Conservation (phyloP, 2,113 vertebrate genomes). For the Corydoras maculifer region DNA sequence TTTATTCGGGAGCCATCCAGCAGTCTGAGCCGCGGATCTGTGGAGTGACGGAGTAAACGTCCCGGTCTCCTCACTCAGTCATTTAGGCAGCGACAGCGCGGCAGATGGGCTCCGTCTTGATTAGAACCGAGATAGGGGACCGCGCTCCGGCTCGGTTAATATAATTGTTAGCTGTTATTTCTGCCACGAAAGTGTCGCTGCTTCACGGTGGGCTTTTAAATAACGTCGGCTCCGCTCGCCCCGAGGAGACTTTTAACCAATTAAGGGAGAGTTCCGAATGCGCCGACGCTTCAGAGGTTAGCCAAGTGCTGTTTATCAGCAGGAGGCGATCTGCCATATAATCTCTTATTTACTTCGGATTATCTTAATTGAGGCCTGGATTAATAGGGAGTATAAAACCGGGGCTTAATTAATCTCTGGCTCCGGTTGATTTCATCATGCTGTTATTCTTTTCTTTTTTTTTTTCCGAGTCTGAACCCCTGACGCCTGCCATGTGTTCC, state of each 20-base stretch:
- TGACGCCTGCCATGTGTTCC: background rate
- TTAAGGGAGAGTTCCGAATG: conserved; percentile 70
- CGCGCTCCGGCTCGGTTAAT: conserved; percentile 67
- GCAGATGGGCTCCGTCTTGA: conserved; percentile 72
- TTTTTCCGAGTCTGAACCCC: too few species aligned
- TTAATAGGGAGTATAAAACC: conserved; percentile 12
- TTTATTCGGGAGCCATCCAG: conserved; percentile 57
- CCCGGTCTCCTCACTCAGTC: conserved; percentile 33
- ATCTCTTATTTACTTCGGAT: conserved; percentile 61
- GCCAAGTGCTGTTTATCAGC: conserved; percentile 59
- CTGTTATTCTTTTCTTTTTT: too few species aligned
- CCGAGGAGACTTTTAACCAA: conserved; percentile 72
- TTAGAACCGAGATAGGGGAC: conserved; percentile 67
- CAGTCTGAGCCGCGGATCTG: conserved; percentile 37
- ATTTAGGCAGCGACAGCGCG: conserved; percentile 61
- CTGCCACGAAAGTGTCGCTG: conserved; percentile 71
- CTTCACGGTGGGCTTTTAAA: conserved; percentile 67
- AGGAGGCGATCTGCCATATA: conserved; percentile 59
- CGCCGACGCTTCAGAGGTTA: conserved; percentile 69
- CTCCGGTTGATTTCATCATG: too few species aligned
- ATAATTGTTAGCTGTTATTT: conserved; percentile 73
- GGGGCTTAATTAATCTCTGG: background rate
- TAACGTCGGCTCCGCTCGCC: conserved; percentile 69
- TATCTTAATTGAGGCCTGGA: conserved; percentile 25
- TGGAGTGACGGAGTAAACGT: conserved; percentile 58